A percentile compares a stretch with the other conserved stretches of the same genome.
phyloP scores from a whole-genome alignment of 2,888 invertebrate genomes.

The Cerceris rybyensis region DNA sequence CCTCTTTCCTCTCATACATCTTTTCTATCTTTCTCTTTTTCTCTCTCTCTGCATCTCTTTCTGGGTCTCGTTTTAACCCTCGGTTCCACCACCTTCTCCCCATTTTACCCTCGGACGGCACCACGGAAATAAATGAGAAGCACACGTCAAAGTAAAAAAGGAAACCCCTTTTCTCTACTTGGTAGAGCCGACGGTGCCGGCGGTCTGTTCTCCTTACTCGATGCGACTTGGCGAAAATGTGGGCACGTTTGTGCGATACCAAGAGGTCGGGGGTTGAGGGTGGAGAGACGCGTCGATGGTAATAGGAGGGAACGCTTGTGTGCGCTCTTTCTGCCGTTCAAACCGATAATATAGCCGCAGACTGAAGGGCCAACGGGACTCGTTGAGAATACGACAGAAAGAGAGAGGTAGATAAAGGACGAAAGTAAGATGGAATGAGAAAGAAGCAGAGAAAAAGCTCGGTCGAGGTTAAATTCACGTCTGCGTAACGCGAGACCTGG shows the following conservation, averaged over 20 bases:
- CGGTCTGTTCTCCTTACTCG: conserved; percentile 29
- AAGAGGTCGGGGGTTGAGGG: neutral
- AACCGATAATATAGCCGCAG: conserved; percentile 47
- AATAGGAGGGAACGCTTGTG: conserved; percentile 15
- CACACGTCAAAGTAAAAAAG: conserved; percentile 72
- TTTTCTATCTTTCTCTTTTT: neutral
- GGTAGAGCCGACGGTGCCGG: conserved; percentile 2
- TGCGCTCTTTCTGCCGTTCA: conserved; percentile 30
- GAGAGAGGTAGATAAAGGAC: too few relatives aligned
- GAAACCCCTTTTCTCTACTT: conserved; percentile 47
- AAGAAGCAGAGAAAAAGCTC: neutral
- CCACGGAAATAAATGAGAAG: conserved; percentile 73
- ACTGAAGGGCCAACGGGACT: conserved; percentile 7
- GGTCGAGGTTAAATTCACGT: conserved; percentile 46
- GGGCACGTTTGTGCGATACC: conserved; percentile 11
- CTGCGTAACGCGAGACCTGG: conserved; percentile 7
- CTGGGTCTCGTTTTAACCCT: conserved; percentile 35
- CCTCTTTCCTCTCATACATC: conserved; percentile 11
- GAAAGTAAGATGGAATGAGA: too few relatives aligned
- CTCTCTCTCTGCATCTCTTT: conserved; percentile 1
- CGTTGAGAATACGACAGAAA: conserved; percentile 1
- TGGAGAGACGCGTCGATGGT: conserved; percentile 13
- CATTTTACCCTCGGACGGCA: conserved; percentile 42
- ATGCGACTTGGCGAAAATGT: conserved; percentile 32
- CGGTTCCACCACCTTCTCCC: conserved; percentile 35